These are phyloP conservation scores for Cichlasoma orientale DNA, from an alignment of 2,797 vertebrate species.

Conservation along the genomic window DNA sequence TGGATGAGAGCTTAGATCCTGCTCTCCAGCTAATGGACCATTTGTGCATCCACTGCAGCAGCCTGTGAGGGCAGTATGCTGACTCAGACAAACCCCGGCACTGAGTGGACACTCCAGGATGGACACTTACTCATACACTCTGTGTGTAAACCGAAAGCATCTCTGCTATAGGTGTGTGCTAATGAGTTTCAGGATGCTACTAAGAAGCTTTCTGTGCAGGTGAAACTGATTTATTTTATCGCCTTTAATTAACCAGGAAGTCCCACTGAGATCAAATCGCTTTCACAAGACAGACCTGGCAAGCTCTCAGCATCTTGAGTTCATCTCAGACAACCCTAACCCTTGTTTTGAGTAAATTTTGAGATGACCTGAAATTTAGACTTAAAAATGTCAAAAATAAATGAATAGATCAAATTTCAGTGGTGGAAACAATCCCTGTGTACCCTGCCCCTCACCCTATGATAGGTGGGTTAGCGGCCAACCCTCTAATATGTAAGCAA, in stretches of 20 bases:
- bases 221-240: not conserved
- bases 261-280: not conserved
- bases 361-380: not conserved
- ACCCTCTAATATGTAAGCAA: not conserved
- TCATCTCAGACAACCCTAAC: rapidly evolving
- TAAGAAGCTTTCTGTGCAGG: not conserved
- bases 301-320: not conserved
- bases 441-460: too few species aligned
- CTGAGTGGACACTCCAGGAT: not conserved
- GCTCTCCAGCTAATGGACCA: not conserved
- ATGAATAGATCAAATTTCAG: not conserved
- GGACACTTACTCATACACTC: not conserved
- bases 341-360: not conserved
- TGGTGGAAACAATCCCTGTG: too few species aligned
- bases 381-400: not conserved
- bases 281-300: not conserved
- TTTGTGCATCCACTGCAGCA: not conserved
- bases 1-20: not conserved
- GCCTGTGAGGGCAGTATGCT: not conserved
- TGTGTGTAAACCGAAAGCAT: not conserved
- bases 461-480: too few species aligned
- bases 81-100: not conserved
- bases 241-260: not conserved
- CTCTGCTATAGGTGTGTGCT: not conserved
- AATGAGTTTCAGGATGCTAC: not conserved